Base-by-base conservation (phyloP, 1,140 invertebrate genomes). In the Calycopis cecrops region DNA sequence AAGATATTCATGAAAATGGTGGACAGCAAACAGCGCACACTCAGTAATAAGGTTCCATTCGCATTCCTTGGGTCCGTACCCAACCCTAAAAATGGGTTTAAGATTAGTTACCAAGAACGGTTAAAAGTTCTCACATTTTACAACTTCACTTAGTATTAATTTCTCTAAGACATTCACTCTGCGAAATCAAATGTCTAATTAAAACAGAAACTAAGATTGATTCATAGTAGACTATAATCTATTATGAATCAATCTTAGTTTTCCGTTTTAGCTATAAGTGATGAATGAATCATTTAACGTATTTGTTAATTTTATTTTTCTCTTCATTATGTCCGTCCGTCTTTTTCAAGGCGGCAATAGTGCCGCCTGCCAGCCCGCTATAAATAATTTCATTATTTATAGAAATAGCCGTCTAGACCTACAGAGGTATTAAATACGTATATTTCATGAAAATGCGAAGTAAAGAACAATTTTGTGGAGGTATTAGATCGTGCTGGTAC, bases 141-240 rank as follows among this genome's bases (percentile, higher is more conserved):
- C 9, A 44, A 17, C 14, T 44, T 16, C 6, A 9, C 9, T 28
- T 28, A 3, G 4, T 16, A 44, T 42, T 42, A 16, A 12, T 42
- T 7, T 42, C 16, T 42, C 40, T 12, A 44, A 44, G 16, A 44
- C n/a, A n/a, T 44, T 44, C 8, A 16, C 21, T 28, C 21, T 44
- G 38, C 9, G 40, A 28, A 28, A 28, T 28, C 6, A 8, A 18
- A 16, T 44, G 14, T 8, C 14, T 9, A 18, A 44, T 44, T 44
- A 44, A 17, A 3, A 28, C 21, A 44, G n/a, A 44, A 44, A 44
- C 40, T 44, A 18, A 16, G 40, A 44, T 16, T 44, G 14, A 44
- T 44, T 44, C 14, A 44, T 17, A 9, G 16, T 3, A 14, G 40
- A 44, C 14, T 17, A 40, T n/a, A 28, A 3, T 28, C 21, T 6